Base-by-base conservation (phyloP, 2,113 vertebrate genomes). In the Pseudolaguvia tuberculata region DNA sequence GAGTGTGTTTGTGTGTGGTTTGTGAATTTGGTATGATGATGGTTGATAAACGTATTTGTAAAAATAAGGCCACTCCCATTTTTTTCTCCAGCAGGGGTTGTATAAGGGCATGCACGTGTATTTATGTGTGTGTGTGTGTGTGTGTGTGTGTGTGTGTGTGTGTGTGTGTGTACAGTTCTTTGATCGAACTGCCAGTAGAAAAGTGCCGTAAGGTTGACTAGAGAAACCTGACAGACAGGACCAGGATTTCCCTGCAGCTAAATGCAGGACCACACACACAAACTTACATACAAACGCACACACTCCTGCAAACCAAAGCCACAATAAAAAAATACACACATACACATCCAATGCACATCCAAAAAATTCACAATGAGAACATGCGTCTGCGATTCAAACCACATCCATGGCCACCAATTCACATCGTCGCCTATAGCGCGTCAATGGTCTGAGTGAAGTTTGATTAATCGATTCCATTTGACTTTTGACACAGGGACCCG, bases 401-500 rank as follows among this genome's bases (percentile, higher is more conserved):
- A 14, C 56, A 56, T 56, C 47, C 57, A 70, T 47, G 21, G 20
- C 75, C 56, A 56, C 56, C 65, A 55, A 59, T 59, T 47, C 63
- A 48, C 51, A 58, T 65, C 61, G 50, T 35, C 57, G 31, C 70
- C 39, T 35, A 35, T 6, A 35, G 31, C 31, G 6, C 6, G 31
- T 42, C 39, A 42, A 4, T 42, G 39, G 8, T 13, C 11, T 50
- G 23, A 25, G 29, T 18, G 31, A 55, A 69, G 76, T 80, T 5
- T 76, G 17, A 27, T 73, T 27, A 69, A 39, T 51, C 39, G 48
- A 59, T 50, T 80, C 31, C 84, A 90, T 92, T 91, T 92, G 89
- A 89, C 88, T 92, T 89, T 90, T 87, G 83, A 52, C 89, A 89
- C 87, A 83, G 86, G 85, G 83, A 85, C 88, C 45, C 88, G 84